These are phyloP conservation scores for Gambusia affinis DNA, from an alignment of 2,113 vertebrate species.

Conservation along the genomic window DNA sequence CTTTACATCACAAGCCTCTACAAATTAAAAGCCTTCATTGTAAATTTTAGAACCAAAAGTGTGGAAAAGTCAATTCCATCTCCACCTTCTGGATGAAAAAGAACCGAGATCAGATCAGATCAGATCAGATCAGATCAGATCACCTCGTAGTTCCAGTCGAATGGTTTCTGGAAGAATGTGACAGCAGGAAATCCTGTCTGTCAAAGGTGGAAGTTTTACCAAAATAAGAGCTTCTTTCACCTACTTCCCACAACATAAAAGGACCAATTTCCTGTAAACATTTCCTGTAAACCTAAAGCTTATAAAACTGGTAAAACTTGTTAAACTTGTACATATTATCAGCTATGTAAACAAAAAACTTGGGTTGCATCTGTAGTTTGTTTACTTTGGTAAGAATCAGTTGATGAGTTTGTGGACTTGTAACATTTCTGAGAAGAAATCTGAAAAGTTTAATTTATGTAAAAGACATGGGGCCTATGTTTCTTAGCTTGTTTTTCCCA, in stretches of 20 bases:
- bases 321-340: neutral
- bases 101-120: neutral
- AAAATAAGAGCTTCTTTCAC: constrained; percentile 5
- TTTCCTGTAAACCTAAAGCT: too few relatives aligned
- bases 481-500: too few relatives aligned
- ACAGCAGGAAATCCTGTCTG: constrained; percentile 57
- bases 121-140: neutral
- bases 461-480: too few relatives aligned
- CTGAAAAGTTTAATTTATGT: too few relatives aligned
- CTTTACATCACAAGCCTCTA: neutral
- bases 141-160: constrained; percentile 22
- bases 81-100: neutral
- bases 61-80: neutral
- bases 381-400: neutral
- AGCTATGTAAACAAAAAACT: neutral
- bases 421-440: too few relatives aligned
- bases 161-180: constrained; percentile 40
- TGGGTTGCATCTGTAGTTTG: neutral
- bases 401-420: too few relatives aligned
- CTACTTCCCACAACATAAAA: neutral
- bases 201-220: constrained; percentile 28
- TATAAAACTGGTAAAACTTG: neutral
- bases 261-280: neutral
- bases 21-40: neutral
- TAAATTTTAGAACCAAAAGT: neutral